These are phyloP conservation scores for Cotesia chilonis DNA, from an alignment of 1,140 invertebrate genomes.

Conservation along the genomic window DNA sequence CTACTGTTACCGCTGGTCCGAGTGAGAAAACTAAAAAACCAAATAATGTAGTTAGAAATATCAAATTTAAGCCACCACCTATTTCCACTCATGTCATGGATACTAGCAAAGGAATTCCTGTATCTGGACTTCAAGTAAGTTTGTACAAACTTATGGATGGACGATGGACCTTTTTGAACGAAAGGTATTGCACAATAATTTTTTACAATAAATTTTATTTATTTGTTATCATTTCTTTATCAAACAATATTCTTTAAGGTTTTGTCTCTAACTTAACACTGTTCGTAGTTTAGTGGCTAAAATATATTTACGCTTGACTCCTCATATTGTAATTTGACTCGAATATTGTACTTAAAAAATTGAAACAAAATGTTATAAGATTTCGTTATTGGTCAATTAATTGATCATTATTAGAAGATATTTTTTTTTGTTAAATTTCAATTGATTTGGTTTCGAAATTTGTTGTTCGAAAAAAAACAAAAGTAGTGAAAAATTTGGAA, in stretches of 20 bases:
- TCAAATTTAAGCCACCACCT: constrained; percentile 51
- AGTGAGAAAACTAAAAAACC: constrained; percentile 6
- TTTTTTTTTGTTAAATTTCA: no score
- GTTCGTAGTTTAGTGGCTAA: no score
- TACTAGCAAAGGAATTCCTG: constrained; percentile 72
- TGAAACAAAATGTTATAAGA: not conserved
- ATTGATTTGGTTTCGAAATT: no score
- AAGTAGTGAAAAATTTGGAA: constrained; percentile 16
- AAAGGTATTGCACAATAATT: constrained; percentile 54
- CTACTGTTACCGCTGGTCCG: not conserved
- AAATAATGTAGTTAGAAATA: not conserved
- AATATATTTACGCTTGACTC: no score
- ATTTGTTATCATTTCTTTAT: no score
- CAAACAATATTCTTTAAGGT: no score
- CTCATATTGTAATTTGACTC: no score
- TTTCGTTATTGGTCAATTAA: no score
- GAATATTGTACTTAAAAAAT: no score
- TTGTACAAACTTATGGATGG: constrained; percentile 73
- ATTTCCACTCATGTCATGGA: constrained; percentile 76
- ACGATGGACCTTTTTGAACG: constrained; percentile 72
- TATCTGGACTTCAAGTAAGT: constrained; percentile 70
- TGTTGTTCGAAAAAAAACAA: not conserved
- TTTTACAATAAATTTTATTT: no score
- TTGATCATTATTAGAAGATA: no score
- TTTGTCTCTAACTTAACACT: no score